phyloP scores from a whole-genome alignment of 2,797 vertebrate species.

The Heliangelus exortis region DNA sequence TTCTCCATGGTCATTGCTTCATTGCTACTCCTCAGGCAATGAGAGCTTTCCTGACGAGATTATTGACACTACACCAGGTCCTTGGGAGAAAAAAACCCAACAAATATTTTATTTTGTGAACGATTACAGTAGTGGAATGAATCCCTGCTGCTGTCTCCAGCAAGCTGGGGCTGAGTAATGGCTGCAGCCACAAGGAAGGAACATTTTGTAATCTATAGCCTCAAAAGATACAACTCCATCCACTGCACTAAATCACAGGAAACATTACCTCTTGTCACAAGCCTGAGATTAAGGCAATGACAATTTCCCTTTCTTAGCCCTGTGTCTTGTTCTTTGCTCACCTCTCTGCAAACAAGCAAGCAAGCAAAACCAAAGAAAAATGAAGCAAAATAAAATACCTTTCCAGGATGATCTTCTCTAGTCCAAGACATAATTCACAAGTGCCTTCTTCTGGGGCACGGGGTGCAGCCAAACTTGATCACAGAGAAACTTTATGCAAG shows the following conservation, averaged over 20 bases:
- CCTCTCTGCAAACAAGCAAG: constrained; percentile 20
- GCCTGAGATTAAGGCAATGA: constrained; percentile 13
- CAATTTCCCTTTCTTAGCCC: not conserved
- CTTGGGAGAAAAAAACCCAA: not conserved
- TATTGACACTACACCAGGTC: not conserved
- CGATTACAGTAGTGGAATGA: constrained; percentile 11
- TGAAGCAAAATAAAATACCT: not conserved
- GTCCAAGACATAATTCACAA: not conserved
- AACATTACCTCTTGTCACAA: not conserved
- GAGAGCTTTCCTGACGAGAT: not conserved
- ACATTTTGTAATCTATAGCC: constrained; percentile 4
- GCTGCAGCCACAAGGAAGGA: not conserved
- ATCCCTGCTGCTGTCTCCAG: not conserved
- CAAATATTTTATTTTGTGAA: constrained; percentile 24
- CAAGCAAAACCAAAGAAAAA: not conserved
- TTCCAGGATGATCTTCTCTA: not conserved
- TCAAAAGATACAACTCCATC: constrained; percentile 13
- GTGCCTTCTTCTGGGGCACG: not conserved
- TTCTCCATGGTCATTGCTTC: not conserved
- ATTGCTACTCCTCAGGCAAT: not conserved
- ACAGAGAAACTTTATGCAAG: not conserved
- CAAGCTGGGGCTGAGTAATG: constrained; percentile 33
- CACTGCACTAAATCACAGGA: not conserved
- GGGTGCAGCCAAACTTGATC: not conserved
- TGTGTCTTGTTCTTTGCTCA: not conserved